Base-by-base conservation (phyloP, 2,888 invertebrate species). In the Agonopterix arenella region DNA sequence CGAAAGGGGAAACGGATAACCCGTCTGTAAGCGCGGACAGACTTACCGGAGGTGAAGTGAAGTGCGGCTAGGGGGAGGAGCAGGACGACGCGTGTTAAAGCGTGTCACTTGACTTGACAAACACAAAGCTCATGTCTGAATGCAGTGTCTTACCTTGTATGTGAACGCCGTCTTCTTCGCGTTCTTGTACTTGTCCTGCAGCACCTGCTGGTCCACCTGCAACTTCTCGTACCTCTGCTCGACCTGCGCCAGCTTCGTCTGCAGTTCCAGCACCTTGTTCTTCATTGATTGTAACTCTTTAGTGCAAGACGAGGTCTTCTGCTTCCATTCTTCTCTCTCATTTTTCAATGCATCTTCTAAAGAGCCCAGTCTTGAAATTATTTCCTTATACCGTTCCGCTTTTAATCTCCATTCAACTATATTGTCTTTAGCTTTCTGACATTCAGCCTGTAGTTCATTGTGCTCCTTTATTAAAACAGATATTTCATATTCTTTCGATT, bases 81-180 rank as follows among this genome's bases (percentile, higher is more conserved):
- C 2, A 18, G 18, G 18, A 18, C 18, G 18, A 4, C 18, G 18
- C 18, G 18, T 18, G 18, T 18, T 4, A 18, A 18, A 18, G 4
- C 2, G 18, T 18, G 18, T 18, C 18, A 18, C 18, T 3, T 4
- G 18, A 18, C 18, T 1, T 13, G 13, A 13, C 13, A 18, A 18
- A 18, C 4, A 3, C 18, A 18, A 18, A 18, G 18, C 18, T 18
- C 18, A 18, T 1, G 2, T 18, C 28, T 28, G 28, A 4, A 28
- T 4, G 18, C 18, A 18, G 18, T 13, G 13, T 18, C 49, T 48
- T 63, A 91, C 91, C 89, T 93, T 93, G 65, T 93, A 93, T 66
- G 93, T 92, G 18, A 79, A 79, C 36, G 91, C 90, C 36, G 90
- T 92, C 63, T 91, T 90, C 70, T 92, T 93, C 2, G 91, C 91